Conservation (phyloP, 2,888 invertebrate genomes). For the Xylota segnis region DNA sequence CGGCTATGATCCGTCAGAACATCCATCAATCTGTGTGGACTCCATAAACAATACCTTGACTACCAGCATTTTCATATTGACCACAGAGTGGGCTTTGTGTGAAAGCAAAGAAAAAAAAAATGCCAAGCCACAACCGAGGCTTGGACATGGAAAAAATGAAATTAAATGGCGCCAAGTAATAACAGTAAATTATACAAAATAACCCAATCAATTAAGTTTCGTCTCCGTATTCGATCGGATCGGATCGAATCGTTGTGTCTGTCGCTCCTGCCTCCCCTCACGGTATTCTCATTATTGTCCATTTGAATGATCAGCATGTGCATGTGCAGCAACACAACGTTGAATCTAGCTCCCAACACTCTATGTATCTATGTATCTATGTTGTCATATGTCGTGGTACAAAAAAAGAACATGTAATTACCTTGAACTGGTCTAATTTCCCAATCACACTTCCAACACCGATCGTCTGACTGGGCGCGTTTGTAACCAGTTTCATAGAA, state of each 20-base stretch:
- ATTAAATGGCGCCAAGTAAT: slow-evolving; percentile 77
- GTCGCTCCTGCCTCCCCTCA: slow-evolving; percentile 10
- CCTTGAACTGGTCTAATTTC: slow-evolving; percentile 77
- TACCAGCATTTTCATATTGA: background rate
- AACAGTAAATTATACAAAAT: slow-evolving; percentile 76
- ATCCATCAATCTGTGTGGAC: slow-evolving; percentile 56
- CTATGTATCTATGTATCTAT: slow-evolving; percentile 25
- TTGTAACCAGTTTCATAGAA: slow-evolving; percentile 60
- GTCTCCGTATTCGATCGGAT: slow-evolving; percentile 52
- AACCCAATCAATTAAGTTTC: slow-evolving; percentile 75
- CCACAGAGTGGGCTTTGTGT: background rate
- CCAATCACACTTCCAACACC: slow-evolving; percentile 64
- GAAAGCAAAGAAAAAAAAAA: background rate
- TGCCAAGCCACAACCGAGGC: slow-evolving; percentile 1
- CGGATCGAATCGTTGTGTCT: slow-evolving; percentile 10
- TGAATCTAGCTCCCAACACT: slow-evolving; percentile 7
- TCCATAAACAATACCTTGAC: slow-evolving; percentile 48
- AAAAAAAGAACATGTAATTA: slow-evolving; percentile 62
- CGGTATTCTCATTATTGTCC: slow-evolving; percentile 63
- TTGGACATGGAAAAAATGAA: slow-evolving; percentile 56
- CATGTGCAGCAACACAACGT: slow-evolving; percentile 22
- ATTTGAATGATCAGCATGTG: slow-evolving; percentile 61
- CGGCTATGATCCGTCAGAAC: slow-evolving; percentile 52
- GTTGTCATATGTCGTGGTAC: slow-evolving; percentile 29
- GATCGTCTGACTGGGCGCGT: slow-evolving; percentile 58